Evolutionary conservation across 2,797 vertebrate species (phyloP), one percentile per base, ranked within the genome.

Genomic region (Pipistrellus nathusii): DNA sequence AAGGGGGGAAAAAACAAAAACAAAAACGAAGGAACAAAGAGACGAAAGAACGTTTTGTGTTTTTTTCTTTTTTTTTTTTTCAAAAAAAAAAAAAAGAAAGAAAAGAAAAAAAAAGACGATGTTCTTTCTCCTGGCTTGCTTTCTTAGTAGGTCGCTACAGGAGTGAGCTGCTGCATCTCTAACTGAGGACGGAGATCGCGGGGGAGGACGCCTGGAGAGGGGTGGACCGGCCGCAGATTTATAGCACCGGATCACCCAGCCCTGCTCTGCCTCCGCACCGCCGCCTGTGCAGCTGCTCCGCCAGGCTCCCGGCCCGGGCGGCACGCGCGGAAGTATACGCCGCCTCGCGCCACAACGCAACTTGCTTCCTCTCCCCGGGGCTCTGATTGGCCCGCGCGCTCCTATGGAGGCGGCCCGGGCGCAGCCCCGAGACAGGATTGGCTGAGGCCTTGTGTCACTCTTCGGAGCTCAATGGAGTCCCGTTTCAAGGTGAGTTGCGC

Each of bases 201-300:
- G 98, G 98, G 98, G 98, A 98, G 98, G 98, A 98, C 98, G 98
- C 98, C 98, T 99, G 98, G 98, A 98, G 98, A 98, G 98, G 98
- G 98, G 98, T 98, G 99, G 98, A 98, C 98, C 98, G 98, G 98
- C 98, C 97, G 96, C 97, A 96, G 97, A 99, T 99, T 99, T 98
- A 99, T 99, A 99, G 98, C 98, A 98, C 98, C 99, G 98, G 97
- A 98, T 98, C 99, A 99, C 98, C 97, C 98, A 98, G 98, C 98
- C 96, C 96, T 97, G 97, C 98, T 98, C 98, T 98, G 99, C 98
- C 98, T 99, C 99, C 99, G 98, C 98, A 98, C 97, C 94, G 97
- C 91, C 97, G 97, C 90, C 98, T 97, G 96, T 97, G 98, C 96
- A 97, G 97, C 96, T 95, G 97, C 95, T 95, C 85, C 72, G 96